Evolutionary conservation across 2,888 invertebrate genomes (phyloP).

Genomic region (Diaprepes abbreviatus): DNA sequence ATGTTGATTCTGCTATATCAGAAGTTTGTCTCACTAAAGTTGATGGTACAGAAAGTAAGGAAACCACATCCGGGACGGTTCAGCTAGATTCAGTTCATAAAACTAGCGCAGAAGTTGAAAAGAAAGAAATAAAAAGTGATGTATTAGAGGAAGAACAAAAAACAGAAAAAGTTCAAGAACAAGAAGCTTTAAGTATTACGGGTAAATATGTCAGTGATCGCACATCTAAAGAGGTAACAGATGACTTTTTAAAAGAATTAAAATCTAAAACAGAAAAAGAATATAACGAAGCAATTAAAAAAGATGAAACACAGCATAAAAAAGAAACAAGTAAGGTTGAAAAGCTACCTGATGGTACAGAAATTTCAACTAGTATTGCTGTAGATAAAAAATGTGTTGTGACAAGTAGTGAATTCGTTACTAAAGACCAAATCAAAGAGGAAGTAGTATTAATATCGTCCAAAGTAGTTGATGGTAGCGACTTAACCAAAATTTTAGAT

Average conservation of each 20-base stretch:
- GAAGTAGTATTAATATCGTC: slow-evolving; percentile 55
- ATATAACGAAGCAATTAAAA: slow-evolving; percentile 53
- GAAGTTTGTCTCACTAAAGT: slow-evolving; percentile 24
- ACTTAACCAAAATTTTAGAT: slow-evolving; percentile 42
- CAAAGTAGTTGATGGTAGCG: slow-evolving; percentile 39
- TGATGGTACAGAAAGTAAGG: slow-evolving; percentile 12
- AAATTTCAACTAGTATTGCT: slow-evolving; percentile 53
- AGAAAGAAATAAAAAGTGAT: slow-evolving; percentile 25
- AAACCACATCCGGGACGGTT: slow-evolving; percentile 12
- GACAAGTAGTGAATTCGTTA: slow-evolving; percentile 49
- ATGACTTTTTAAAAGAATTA: slow-evolving; percentile 52
- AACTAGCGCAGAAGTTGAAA: background rate
- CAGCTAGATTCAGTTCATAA: slow-evolving; percentile 7
- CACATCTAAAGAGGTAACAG: slow-evolving; percentile 46
- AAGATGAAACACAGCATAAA: slow-evolving; percentile 43
- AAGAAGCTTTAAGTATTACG: slow-evolving; percentile 33
- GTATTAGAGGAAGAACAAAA: slow-evolving; percentile 36
- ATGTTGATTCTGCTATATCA: slow-evolving; percentile 52
- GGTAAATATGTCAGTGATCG: slow-evolving; percentile 48
- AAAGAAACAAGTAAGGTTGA: slow-evolving; percentile 55
- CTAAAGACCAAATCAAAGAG: slow-evolving; percentile 54
- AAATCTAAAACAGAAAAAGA: slow-evolving; percentile 53
- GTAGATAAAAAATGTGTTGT: slow-evolving; percentile 52
- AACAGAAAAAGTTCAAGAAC: slow-evolving; percentile 33
- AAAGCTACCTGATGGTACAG: slow-evolving; percentile 55